Conservation (phyloP, 2,888 invertebrate genomes). For the Eupsilia transversa region DNA sequence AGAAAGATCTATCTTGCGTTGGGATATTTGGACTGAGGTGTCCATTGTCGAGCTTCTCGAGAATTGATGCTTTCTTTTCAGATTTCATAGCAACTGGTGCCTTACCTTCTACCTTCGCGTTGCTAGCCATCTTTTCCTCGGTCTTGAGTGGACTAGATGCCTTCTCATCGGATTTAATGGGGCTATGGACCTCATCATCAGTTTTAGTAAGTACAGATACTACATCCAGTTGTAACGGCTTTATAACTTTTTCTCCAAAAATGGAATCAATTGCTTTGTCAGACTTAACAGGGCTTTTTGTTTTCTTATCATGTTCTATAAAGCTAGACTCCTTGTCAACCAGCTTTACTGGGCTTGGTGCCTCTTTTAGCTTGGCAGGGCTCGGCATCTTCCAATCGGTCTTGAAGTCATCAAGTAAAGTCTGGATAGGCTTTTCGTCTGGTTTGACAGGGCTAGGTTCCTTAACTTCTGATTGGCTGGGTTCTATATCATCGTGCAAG, state of each 20-base stretch:
- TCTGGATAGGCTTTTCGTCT: slow-evolving; percentile 40
- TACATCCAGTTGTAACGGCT: slow-evolving; percentile 23
- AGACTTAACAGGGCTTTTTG: neutral
- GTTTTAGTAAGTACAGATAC: slow-evolving; percentile 14
- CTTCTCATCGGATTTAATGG: slow-evolving; percentile 6
- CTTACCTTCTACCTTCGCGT: slow-evolving; percentile 2
- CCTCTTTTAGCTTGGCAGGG: slow-evolving; percentile 21
- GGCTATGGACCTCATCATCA: neutral
- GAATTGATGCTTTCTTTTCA: neutral
- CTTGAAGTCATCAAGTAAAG: slow-evolving; percentile 7
- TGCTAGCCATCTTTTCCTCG: neutral
- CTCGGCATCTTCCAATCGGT: slow-evolving; percentile 24
- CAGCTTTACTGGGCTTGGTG: slow-evolving; percentile 6
- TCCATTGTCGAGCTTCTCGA: slow-evolving; percentile 35
- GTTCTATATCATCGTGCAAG: slow-evolving; percentile 17
- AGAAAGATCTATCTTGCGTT: slow-evolving; percentile 47
- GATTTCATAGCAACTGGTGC: neutral
- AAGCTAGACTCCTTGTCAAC: slow-evolving; percentile 20
- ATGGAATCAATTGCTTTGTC: slow-evolving; percentile 25
- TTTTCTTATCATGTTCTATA: slow-evolving; percentile 2
- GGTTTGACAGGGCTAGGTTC: neutral
- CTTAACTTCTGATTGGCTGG: neutral
- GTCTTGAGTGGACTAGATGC: slow-evolving; percentile 17
- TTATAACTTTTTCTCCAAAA: slow-evolving; percentile 40
- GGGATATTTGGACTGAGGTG: slow-evolving; percentile 28